Base-by-base conservation (phyloP, 2,888 invertebrate genomes). In the Pseudanteris insignis region DNA sequence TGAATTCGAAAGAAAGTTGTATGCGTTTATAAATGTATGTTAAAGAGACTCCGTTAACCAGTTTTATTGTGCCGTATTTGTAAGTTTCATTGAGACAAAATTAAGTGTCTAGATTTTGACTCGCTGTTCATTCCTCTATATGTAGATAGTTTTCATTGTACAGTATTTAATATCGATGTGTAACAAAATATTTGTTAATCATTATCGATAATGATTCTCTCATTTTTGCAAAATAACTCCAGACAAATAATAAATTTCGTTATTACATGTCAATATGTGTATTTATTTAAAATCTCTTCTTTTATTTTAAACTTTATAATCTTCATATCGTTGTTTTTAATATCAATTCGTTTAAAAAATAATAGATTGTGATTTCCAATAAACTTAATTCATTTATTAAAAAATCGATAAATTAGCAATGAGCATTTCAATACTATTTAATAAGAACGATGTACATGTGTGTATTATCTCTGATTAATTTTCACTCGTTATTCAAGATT, bases 111-210 rank as follows among this genome's bases (percentile, higher is more conserved):
- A 65, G 63, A 38, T 34, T 59, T 59, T 66, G 63, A 53, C 59
- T 65, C 65, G 58, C 55, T 67, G 64, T 67, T 67, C 58, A 65
- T 69, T 66, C 63, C 60, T 68, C 48, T 63, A 46, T 50, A 47
- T 64, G 66, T 60, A 64, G 46, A 59, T 59, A 59, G 58, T 51
- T 38, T 50, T 32, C 40, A 59, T 50, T 73, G 73, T 73, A 73
- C 73, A 72, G 72, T 73, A 73, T 70, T 72, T 68, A 72, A 70
- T 65, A 58, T 46, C 34, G 21, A 46, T 59, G 57, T 46, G 55
- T 40, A 29, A 54, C 37, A 46, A 51, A 53, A 26, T 26, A 30
- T 53, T 53, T 37, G 53, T 53, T 53, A 53, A 29, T 24, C 24
- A 53, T 25, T 30, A 37, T 41, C 14, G 14, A 15, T 43, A 44